A percentile compares a stretch with the other conserved stretches of the same genome.
These are phyloP conservation scores for Cecropterus lyciades DNA, from an alignment of 1,140 invertebrate genomes.

Conservation along the genomic window DNA sequence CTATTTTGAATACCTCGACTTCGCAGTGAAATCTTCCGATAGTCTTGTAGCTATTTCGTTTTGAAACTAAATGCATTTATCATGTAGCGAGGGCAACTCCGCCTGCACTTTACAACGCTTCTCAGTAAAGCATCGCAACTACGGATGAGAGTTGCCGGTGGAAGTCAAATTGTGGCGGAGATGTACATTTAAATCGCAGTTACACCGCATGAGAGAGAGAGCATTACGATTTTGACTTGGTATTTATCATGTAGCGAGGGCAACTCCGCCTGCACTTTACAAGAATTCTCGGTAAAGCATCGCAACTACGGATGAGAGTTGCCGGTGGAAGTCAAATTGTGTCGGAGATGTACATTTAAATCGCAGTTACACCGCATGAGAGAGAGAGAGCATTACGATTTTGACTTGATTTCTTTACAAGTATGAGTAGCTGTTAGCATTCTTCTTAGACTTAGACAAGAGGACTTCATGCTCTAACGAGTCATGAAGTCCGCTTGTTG, in stretches of 20 bases:
- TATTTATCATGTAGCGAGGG: constrained; percentile 68
- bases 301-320: not conserved
- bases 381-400: no score
- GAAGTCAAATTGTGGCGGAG: constrained; percentile 1
- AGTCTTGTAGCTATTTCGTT: not conserved
- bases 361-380: not conserved
- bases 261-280: constrained; percentile 46
- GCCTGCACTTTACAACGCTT: constrained; percentile 10
- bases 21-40: not conserved
- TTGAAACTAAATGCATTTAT: constrained; percentile 69
- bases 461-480: no score
- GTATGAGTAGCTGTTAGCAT: no score
- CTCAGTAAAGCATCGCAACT: constrained; percentile 1
- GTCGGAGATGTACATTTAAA: not conserved
- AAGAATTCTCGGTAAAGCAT: not conserved
- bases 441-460: no score
- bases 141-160: not conserved
- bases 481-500: no score
- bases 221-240: no score
- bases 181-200: not conserved
- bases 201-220: not conserved
- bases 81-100: constrained; percentile 63
- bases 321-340: constrained; percentile 3
- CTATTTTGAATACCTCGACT: constrained; percentile 29
- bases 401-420: no score